Evolutionary conservation across 2,888 invertebrate genomes (phyloP).

Genomic region (Drosophila peninsularis): DNA sequence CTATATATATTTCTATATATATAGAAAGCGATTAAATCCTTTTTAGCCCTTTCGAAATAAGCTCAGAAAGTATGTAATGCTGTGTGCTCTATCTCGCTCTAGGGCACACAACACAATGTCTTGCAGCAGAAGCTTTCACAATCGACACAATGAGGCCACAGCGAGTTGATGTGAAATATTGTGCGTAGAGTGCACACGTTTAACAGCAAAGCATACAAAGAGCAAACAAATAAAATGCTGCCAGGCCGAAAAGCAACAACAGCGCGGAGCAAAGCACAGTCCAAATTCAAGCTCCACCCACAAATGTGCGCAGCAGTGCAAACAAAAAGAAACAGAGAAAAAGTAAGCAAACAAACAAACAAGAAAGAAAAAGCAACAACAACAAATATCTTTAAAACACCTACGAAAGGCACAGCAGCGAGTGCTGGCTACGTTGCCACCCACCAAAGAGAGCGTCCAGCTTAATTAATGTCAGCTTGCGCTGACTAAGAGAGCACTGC

Average conservation of each 20-base stretch:
- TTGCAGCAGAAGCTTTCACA: conserved; percentile 10
- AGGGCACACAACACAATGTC: conserved; percentile 7
- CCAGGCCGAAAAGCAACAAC: conserved; percentile 5
- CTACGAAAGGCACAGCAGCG: conserved; percentile 26
- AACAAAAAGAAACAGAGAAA: conserved; percentile 7
- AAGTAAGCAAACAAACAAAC: neutral
- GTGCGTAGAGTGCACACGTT: conserved; percentile 30
- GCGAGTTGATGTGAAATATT: conserved; percentile 25
- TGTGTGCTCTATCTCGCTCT: neutral
- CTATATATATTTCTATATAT: neutral
- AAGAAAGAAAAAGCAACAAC: conserved; percentile 1
- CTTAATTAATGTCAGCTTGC: neutral
- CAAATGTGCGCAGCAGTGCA: conserved; percentile 39
- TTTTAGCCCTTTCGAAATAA: neutral
- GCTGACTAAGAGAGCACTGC: conserved; percentile 31
- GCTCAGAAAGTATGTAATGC: neutral
- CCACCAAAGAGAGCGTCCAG: conserved; percentile 51
- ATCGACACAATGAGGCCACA: conserved; percentile 21
- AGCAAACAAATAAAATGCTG: conserved; percentile 33
- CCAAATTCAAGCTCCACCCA: conserved; percentile 54
- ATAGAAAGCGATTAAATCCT: neutral
- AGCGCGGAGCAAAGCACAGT: conserved; percentile 7
- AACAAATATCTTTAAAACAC: conserved; percentile 16
- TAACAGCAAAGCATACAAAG: conserved; percentile 41
- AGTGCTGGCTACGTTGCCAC: conserved; percentile 46